phyloP scores from a whole-genome alignment of 2,888 invertebrate species.

The Arrhopalites spinosus region DNA sequence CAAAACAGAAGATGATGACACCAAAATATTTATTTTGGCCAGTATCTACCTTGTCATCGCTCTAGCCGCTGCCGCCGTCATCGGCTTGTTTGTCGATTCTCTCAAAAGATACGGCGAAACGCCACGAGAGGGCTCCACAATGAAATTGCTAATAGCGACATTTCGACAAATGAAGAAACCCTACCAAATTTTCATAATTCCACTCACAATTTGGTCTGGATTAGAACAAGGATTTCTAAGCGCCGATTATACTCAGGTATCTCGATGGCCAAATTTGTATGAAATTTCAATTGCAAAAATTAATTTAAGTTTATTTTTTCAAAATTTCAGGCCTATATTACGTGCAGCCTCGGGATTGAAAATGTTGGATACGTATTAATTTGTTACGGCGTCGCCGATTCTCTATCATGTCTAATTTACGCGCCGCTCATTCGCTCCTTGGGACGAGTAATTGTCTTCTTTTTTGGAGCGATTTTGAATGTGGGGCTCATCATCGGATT shows the following conservation, averaged over 20 bases:
- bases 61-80: conserved; percentile 80
- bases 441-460: conserved; percentile 81
- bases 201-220: conserved; percentile 94
- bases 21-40: conserved; percentile 81
- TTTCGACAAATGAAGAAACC: conserved; percentile 88
- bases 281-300: no score
- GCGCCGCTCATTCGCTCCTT: conserved; percentile 91
- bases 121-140: conserved; percentile 76
- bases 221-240: conserved; percentile 80
- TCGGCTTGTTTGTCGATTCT: conserved; percentile 87
- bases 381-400: conserved; percentile 90
- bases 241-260: conserved; percentile 39
- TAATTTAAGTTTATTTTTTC: no score
- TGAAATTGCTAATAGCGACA: conserved; percentile 83
- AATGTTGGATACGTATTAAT: conserved; percentile 97
- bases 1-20: conserved; percentile 66
- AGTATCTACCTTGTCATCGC: conserved; percentile 88
- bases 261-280: no score
- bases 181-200: conserved; percentile 89
- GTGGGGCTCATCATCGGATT: conserved; percentile 77
- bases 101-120: conserved; percentile 89
- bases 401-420: conserved; percentile 85
- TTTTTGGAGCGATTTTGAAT: conserved; percentile 78
- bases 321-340: no score
- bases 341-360: conserved; percentile 86